Conservation (phyloP, 2,888 invertebrate species). For the Cosmorhoe ocellata region DNA sequence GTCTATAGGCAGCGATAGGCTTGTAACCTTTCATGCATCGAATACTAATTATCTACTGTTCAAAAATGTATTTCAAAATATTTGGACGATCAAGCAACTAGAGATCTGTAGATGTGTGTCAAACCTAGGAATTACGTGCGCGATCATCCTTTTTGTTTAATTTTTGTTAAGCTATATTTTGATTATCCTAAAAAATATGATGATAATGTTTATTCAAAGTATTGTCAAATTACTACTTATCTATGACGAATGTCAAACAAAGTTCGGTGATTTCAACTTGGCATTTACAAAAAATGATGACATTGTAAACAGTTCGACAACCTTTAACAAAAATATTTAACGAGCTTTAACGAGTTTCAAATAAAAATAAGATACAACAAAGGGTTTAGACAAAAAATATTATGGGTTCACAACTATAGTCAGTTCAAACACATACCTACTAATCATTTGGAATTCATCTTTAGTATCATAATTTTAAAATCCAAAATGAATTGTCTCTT, state of each 20-base stretch:
- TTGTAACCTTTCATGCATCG: too few species aligned
- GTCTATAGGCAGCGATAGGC: too few species aligned
- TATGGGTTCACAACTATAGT: slow-evolving; percentile 13
- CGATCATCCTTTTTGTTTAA: too few species aligned
- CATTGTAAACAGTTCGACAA: slow-evolving; percentile 46
- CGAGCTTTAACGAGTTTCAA: slow-evolving; percentile 39
- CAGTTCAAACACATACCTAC: background rate
- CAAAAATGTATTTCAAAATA: too few species aligned
- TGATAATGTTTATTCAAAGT: too few species aligned
- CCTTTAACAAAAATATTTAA: slow-evolving; percentile 40
- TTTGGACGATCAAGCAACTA: too few species aligned
- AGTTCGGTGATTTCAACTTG: slow-evolving; percentile 4
- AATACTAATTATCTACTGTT: too few species aligned
- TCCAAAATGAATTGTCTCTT: background rate
- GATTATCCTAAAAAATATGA: too few species aligned
- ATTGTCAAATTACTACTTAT: too few species aligned
- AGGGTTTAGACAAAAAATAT: slow-evolving; percentile 24
- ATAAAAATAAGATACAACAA: slow-evolving; percentile 32
- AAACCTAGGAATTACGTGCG: too few species aligned
- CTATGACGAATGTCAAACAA: background rate
- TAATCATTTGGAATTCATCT: background rate
- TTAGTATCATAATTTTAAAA: background rate
- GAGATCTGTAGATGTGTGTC: too few species aligned
- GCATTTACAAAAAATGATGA: slow-evolving; percentile 34
- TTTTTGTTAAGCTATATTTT: too few species aligned